A percentile compares a stretch with the other conserved stretches of the same genome.
Conservation (phyloP, 2,797 vertebrate species). For the Adrianichthys oophorus region DNA sequence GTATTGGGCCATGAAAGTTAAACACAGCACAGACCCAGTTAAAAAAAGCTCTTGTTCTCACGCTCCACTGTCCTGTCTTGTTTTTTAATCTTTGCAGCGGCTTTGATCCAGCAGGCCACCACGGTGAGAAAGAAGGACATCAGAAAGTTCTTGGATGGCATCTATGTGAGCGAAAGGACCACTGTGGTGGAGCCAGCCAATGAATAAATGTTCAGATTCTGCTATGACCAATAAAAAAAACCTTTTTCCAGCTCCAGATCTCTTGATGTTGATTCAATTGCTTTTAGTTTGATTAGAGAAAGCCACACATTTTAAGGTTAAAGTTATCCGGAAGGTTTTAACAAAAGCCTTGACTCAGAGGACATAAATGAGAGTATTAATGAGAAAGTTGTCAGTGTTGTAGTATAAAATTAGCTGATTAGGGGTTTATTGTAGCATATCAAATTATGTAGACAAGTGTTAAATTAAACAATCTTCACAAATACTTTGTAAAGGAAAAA, state of each 20-base stretch:
- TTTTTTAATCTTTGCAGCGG: conserved; percentile 74
- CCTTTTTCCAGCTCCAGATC: conserved; percentile 56
- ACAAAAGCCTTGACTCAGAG: too few species aligned
- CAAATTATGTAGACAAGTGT: too few species aligned
- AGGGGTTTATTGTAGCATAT: too few species aligned
- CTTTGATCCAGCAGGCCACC: conserved; percentile 93
- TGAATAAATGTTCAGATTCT: conserved; percentile 53
- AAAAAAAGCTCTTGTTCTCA: background rate
- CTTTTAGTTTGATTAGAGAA: background rate
- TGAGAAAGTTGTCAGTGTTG: too few species aligned
- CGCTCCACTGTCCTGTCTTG: background rate
- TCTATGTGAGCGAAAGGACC: conserved; percentile 73
- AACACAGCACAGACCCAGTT: background rate
- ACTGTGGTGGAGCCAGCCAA: conserved; percentile 58
- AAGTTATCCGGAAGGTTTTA: background rate
- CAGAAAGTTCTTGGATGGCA: conserved; percentile 81
- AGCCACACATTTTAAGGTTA: background rate
- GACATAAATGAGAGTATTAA: too few species aligned
- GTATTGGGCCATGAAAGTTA: background rate
- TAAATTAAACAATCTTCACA: too few species aligned
- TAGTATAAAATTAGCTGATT: too few species aligned
- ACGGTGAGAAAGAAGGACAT: conserved; percentile 97
- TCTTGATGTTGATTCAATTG: background rate
- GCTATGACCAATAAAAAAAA: conserved; percentile 72
- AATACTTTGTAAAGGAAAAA: too few species aligned